Evolutionary conservation across 1,140 invertebrate genomes (phyloP).

Genomic region (Euwallacea similis): DNA sequence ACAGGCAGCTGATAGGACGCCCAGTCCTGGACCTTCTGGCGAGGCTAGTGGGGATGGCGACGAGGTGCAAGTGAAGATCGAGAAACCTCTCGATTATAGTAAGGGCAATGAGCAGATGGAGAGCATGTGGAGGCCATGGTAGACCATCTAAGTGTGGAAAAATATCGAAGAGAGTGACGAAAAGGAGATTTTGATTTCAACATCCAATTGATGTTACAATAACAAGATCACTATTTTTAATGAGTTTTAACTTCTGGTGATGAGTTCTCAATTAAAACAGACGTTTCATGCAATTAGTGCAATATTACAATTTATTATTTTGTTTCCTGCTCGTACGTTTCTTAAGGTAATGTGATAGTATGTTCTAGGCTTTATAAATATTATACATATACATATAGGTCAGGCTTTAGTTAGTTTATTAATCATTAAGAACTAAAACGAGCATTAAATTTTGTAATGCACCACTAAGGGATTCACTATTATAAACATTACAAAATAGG

Average conservation of each 20-base stretch:
- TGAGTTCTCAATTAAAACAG: neutral
- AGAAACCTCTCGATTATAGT: slow-evolving; percentile 49
- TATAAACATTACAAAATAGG: too few species aligned
- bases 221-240: neutral
- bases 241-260: neutral
- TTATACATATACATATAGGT: too few species aligned
- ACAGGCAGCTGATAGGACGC: slow-evolving; percentile 33
- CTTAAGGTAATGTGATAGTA: too few species aligned
- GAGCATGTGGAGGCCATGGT: slow-evolving; percentile 51
- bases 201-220: neutral
- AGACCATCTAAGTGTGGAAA: slow-evolving; percentile 2
- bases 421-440: too few species aligned
- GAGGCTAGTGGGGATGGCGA: slow-evolving; percentile 16
- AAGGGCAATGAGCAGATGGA: slow-evolving; percentile 45
- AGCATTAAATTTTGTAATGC: too few species aligned
- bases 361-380: too few species aligned
- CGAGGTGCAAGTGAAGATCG: slow-evolving; percentile 22
- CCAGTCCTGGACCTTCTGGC: slow-evolving; percentile 35
- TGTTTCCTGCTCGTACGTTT: neutral
- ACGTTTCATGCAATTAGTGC: neutral
- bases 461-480: too few species aligned
- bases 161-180: too few species aligned
- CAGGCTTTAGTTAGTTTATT: too few species aligned
- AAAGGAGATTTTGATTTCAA: too few species aligned
- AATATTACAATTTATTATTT: neutral